Evolutionary conservation across 2,888 invertebrate genomes (phyloP).

Genomic region (Callyntrura sp.): DNA sequence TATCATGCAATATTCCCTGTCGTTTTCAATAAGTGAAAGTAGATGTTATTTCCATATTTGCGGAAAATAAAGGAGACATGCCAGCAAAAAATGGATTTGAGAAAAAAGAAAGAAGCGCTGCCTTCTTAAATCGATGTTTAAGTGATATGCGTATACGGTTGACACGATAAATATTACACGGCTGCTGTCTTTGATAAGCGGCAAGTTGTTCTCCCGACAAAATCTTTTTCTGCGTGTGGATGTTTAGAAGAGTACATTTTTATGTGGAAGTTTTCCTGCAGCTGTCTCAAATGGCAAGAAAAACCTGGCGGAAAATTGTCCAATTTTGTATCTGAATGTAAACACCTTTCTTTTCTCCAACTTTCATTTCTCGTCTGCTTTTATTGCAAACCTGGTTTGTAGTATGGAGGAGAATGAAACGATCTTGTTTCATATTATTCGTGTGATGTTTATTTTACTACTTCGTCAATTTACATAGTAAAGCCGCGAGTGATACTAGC

Average conservation of each 20-base stretch:
- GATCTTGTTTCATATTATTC: constrained; percentile 22
- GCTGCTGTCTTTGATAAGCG: not conserved
- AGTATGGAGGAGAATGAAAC: not conserved
- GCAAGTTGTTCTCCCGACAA: not conserved
- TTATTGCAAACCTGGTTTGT: constrained; percentile 10
- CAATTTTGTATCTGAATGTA: constrained; percentile 42
- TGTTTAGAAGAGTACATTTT: not conserved
- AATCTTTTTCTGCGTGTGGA: not conserved
- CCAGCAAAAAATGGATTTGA: constrained; percentile 35
- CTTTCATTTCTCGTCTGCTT: constrained; percentile 29
- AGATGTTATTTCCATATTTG: constrained; percentile 59
- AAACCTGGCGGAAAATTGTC: constrained; percentile 32
- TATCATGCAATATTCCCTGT: constrained; percentile 66
- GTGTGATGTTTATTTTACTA: constrained; percentile 49
- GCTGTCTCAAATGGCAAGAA: constrained; percentile 26
- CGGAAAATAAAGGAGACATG: constrained; percentile 55
- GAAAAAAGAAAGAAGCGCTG: constrained; percentile 14
- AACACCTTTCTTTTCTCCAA: constrained; percentile 38
- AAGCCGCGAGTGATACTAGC: not conserved
- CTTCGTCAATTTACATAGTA: constrained; percentile 44
- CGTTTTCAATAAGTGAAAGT: constrained; percentile 69
- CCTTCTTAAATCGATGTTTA: constrained; percentile 46
- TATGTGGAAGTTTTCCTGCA: constrained; percentile 3
- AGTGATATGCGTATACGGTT: constrained; percentile 32
- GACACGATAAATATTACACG: constrained; percentile 29